These are phyloP conservation scores for Cheilosia grossa DNA, from an alignment of 2,888 invertebrate species.

Conservation along the genomic window DNA sequence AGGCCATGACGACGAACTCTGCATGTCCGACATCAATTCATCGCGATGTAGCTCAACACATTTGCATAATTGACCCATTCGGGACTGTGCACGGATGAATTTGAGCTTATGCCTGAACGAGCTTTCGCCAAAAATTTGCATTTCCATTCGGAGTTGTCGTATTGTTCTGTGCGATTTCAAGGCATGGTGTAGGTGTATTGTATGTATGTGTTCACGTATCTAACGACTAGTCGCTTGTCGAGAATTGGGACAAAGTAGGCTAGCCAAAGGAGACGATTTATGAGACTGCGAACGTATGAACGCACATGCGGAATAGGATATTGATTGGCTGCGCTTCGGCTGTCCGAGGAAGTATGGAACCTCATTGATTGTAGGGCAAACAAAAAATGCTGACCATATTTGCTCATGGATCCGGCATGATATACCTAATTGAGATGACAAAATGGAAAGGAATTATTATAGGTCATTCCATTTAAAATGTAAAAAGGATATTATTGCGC, in stretches of 20 bases:
- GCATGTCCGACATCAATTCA: constrained; percentile 79
- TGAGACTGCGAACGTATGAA: constrained; percentile 24
- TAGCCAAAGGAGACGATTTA: constrained; percentile 43
- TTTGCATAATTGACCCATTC: constrained; percentile 83
- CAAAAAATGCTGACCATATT: no score
- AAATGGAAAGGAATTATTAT: no score
- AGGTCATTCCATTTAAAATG: no score
- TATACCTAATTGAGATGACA: no score
- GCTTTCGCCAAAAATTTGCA: constrained; percentile 78
- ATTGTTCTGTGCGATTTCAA: constrained; percentile 51
- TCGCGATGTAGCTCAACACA: constrained; percentile 76
- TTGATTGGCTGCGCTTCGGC: constrained; percentile 17
- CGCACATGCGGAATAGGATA: neutral
- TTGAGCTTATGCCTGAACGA: constrained; percentile 82
- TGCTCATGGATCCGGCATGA: no score
- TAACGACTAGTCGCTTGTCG: constrained; percentile 54
- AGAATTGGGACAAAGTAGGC: constrained; percentile 52
- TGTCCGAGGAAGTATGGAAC: constrained; percentile 9
- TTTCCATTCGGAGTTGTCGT: constrained; percentile 51
- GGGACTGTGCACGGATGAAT: constrained; percentile 79
- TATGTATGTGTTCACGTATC: neutral
- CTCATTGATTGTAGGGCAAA: neutral
- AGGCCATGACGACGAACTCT: constrained; percentile 77
- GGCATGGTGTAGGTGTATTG: constrained; percentile 20
- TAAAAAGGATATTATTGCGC: no score